Evolutionary conservation across 2,888 invertebrate species (phyloP), one percentile per base, ranked within the genome.

Genomic region (Microplitis deprimator): DNA sequence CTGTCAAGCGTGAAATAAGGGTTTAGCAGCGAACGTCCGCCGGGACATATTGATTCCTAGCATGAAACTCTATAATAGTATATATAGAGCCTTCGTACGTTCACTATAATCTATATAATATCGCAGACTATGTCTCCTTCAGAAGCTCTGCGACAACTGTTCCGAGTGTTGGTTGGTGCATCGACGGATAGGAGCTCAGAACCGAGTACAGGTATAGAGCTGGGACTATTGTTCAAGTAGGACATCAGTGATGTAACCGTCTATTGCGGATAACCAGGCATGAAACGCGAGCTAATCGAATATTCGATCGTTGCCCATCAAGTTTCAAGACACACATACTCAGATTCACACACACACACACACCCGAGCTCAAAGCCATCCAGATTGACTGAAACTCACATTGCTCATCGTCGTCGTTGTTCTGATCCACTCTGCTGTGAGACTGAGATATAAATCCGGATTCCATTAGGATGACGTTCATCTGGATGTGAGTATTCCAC

Each of bases 1-100:
- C 79, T 77, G 81, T 77, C 77, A 80, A 84, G 83, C 84, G 83
- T 84, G 84, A 85, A 86, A 85, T 84, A 82, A 84, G 82, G 84
- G 78, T 77, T 79, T 77, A 78, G 81, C 75, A 77, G 7, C 74
- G 71, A 20, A 73, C 64, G 77, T 75, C 78, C 77, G 79, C 67
- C 72, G 69, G 72, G 79, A 73, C 79, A 79, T 82, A 83, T 82
- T 81, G 83, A 84, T 84, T 82, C 80, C 65, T 72, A n/a, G 38
- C 67, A 5, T 73, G 67, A 41, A 20, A 64, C 70, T 70, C 17
- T 41, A 16, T 68, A 68, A 68, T 41, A 29, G 29, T 29, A 29
- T 29, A 29, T 29, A 29, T 29, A 29, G 29, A 29, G 29, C 29
- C 29, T 29, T 29, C 29, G 29, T 29, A 29, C 3, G 3, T 29